Base-by-base conservation (phyloP, 2,797 vertebrate genomes). In the Phrynocephalus vlangalii region DNA sequence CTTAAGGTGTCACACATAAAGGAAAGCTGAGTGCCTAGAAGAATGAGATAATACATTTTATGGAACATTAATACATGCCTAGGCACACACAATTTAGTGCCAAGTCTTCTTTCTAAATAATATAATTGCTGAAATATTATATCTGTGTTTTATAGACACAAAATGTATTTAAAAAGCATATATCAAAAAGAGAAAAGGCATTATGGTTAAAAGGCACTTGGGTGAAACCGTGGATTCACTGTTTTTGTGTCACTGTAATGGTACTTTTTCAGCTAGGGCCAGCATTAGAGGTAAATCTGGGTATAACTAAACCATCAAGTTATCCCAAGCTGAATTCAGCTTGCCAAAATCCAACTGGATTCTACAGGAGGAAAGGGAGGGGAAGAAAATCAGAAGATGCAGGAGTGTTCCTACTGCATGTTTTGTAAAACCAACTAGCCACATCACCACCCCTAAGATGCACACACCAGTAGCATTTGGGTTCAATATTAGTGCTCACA, bases 161-260 rank as follows among this genome's bases (percentile, higher is more conserved):
- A 50, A 44, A 60, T 20, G 5, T 18, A 26, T 11, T 70, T 1
- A 73, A 48, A 77, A 75, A 52, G 24, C n/a, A 71, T 81, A 3
- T 76, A 24, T 81, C 50, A 77, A 84, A 79, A 50, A 15, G 28
- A 90, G 48, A 30, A 38, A 79, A 83, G 79, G 83, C 86, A 30
- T 66, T 20, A 44, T 30, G 52, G 86, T 82, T 83, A 81, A 81
- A 86, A 79, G 56, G 86, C 79, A 77, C 11, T 81, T 18, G 22
- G n/a, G 11, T 18, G 28, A 82, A 26, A 16, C 5, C 85, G 60
- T 67, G 26, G 5, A 63, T 73, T 6, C 22, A 24, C 73, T 68
- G 26, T 6, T 75, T 30, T 33, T n/a, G 26, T 60, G 8, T 79
- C 13, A 56, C 10, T 44, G 3, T 33, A 24, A 13, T 11, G 38